Conservation (phyloP, 2,888 invertebrate genomes). For the Rhingia campestris region DNA sequence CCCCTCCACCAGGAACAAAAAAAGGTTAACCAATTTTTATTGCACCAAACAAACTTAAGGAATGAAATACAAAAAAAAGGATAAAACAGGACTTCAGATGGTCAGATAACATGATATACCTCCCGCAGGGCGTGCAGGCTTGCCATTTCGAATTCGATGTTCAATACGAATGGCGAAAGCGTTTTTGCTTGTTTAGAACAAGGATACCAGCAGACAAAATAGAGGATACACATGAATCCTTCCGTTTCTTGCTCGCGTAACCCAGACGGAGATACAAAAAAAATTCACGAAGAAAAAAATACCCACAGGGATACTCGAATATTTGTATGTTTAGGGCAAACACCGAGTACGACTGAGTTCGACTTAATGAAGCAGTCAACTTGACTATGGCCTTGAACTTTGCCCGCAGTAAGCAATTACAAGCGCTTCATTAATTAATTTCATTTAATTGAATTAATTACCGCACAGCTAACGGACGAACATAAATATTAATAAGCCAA, state of each 20-base stretch:
- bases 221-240: conserved; percentile 3
- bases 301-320: background rate
- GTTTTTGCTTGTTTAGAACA: background rate
- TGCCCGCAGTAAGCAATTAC: background rate
- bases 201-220: background rate
- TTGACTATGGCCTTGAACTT: background rate
- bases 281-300: background rate
- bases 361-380: background rate
- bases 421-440: background rate
- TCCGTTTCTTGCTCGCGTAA: background rate
- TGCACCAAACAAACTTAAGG: conserved; percentile 2
- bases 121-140: background rate
- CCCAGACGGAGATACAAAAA: too few species aligned
- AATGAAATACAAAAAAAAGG: background rate
- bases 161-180: conserved; percentile 6
- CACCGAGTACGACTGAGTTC: background rate
- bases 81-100: background rate
- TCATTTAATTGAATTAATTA: background rate
- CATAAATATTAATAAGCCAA: background rate
- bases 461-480: too few species aligned
- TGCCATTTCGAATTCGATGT: conserved; percentile 2
- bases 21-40: conserved; percentile 43
- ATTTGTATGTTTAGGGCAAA: background rate
- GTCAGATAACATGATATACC: background rate
- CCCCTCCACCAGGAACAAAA: background rate